Base-by-base conservation (phyloP, 2,888 invertebrate genomes). In the Hydropsyche betteni region DNA sequence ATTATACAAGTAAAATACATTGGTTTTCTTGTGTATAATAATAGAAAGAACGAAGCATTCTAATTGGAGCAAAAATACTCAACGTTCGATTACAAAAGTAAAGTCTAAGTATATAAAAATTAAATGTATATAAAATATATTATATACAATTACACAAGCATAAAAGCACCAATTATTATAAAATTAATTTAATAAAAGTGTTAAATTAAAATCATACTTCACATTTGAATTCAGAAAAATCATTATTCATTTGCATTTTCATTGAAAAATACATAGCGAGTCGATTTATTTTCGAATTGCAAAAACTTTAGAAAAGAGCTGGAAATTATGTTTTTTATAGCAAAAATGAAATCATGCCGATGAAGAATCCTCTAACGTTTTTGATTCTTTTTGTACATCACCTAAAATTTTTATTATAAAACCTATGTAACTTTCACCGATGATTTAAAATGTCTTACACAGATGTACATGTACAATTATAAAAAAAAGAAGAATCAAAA, bases 401-500 rank as follows among this genome's bases (percentile, higher is more conserved):
- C 58, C 8, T 8, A 58, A 24, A 24, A 58, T 16, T 16, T 16
- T 16, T 16, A 5, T 16, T 58, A 16, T 24, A 55, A 55, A 55
- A 53, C 53, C 14, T 53, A 53, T 16, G 14, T 53, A 61, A 61
- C 10, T 61, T 61, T 14, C 0, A 16, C 33, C 33, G 64, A 36
- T 64, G 64, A 64, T 64, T 64, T 64, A 64, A 64, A 64, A 64
- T 64, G 64, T 64, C 2, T 16, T 36, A 10, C 34, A 36, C 36
- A 64, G 24, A 64, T 64, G 64, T 34, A 64, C 64, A 36, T 14
- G 55, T 64, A 64, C 36, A n/a, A 33, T 24, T 36, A 61, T 33
- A 61, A 61, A 16, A 12, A 64, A 64, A 64, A 64, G n/a, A 64
- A 64, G 64, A 64, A 64, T 64, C 64, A 64, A 64, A 64, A 64